Conservation (phyloP, 2,797 vertebrate species). For the Threskiornis aethiopicus region DNA sequence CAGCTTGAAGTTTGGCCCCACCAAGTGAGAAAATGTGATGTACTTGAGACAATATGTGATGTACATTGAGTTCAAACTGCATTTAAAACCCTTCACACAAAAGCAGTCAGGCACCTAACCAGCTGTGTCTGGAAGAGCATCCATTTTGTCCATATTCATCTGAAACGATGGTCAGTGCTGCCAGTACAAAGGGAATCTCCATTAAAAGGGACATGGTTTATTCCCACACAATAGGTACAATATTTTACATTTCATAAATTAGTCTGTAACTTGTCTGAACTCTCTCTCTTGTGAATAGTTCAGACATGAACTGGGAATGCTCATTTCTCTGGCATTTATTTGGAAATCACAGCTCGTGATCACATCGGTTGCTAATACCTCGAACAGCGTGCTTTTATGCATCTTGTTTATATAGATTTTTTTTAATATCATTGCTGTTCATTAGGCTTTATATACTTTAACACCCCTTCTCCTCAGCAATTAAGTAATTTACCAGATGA, state of each 20-base stretch:
- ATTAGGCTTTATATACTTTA: background rate
- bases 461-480: background rate
- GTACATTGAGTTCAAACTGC: background rate
- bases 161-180: rapidly evolving
- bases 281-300: background rate
- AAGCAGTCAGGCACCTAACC: background rate
- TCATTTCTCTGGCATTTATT: background rate
- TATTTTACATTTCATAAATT: background rate
- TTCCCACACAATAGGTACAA: background rate
- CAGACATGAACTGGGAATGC: background rate
- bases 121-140: background rate
- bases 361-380: background rate
- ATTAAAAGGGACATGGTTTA: background rate
- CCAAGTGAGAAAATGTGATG: background rate
- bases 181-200: background rate
- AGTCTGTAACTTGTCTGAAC: background rate
- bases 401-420: background rate
- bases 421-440: background rate
- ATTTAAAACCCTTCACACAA: background rate
- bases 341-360: background rate
- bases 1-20: background rate
- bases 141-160: background rate
- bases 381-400: background rate
- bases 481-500: background rate
- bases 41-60: background rate